These are phyloP conservation scores for Drosophila bifasciata DNA, from an alignment of 1,140 invertebrate genomes.

Conservation along the genomic window DNA sequence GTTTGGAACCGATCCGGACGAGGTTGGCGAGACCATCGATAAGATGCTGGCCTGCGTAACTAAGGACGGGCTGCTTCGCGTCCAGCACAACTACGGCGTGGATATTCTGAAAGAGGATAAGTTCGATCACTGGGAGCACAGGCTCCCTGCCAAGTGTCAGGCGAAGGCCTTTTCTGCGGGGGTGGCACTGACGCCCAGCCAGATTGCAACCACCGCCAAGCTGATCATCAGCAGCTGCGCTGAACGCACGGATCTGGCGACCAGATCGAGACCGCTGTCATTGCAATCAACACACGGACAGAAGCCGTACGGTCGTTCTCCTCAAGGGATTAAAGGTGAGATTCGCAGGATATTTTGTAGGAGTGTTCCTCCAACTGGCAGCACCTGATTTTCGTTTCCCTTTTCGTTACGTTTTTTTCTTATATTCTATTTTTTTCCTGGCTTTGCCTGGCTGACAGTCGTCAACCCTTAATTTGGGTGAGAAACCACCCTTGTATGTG, in stretches of 20 bases:
- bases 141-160: too few relatives aligned
- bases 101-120: conserved; percentile 24
- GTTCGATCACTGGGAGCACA: neutral
- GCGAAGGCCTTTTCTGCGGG: too few relatives aligned
- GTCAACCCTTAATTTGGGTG: conserved; percentile 6
- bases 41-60: neutral
- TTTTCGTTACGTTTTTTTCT: conserved; percentile 8
- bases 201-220: too few relatives aligned
- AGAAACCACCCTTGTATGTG: conserved; percentile 22
- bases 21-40: conserved; percentile 17
- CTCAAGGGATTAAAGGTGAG: conserved; percentile 55
- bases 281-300: too few relatives aligned
- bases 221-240: too few relatives aligned
- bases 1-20: conserved; percentile 19
- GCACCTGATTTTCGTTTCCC: conserved; percentile 50
- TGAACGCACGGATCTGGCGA: neutral
- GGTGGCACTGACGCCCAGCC: too few relatives aligned
- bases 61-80: too few relatives aligned
- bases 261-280: too few relatives aligned
- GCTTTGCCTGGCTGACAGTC: neutral
- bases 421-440: neutral
- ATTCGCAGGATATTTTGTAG: too few relatives aligned
- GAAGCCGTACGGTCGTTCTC: conserved; percentile 17
- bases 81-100: too few relatives aligned
- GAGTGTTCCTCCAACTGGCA: conserved; percentile 23